Percentiles rank a stretch among this genome's conserved stretches.
Conservation (phyloP, 1,140 invertebrate species). For the Drosophila lini region DNA sequence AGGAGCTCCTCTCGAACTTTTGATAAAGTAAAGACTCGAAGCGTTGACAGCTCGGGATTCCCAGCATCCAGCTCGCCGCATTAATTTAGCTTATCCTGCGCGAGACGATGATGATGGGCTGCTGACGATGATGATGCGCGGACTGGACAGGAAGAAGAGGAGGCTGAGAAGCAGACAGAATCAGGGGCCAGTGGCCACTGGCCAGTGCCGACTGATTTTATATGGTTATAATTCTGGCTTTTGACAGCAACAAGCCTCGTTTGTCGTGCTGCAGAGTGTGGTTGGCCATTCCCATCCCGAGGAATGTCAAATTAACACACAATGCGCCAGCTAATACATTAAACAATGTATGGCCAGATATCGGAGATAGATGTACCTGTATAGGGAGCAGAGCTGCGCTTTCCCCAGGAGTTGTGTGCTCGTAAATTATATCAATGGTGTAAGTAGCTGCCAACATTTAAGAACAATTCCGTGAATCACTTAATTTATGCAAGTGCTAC, state of each 20-base stretch:
- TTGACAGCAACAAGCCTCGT: slow-evolving; percentile 79
- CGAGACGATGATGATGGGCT: slow-evolving; percentile 44
- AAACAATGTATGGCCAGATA: slow-evolving; percentile 59
- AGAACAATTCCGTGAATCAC: slow-evolving; percentile 75
- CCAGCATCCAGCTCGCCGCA: slow-evolving; percentile 63
- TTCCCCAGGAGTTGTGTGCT: slow-evolving; percentile 69
- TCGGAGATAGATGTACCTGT: slow-evolving; percentile 2
- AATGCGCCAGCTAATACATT: slow-evolving; percentile 78
- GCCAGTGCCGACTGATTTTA: slow-evolving; percentile 70
- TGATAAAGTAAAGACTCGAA: slow-evolving; percentile 66
- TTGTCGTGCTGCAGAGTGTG: slow-evolving; percentile 72
- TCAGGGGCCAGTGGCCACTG: slow-evolving; percentile 56
- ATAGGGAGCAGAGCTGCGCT: slow-evolving; percentile 14
- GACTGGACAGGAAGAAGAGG: slow-evolving; percentile 9
- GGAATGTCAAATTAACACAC: slow-evolving; percentile 81
- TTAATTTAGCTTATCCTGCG: slow-evolving; percentile 80
- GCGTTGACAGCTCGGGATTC: slow-evolving; percentile 62
- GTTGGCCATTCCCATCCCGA: slow-evolving; percentile 37
- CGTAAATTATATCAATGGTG: slow-evolving; percentile 70
- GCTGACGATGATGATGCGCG: slow-evolving; percentile 44
- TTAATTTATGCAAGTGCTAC: slow-evolving; percentile 72
- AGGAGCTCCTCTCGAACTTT: not conserved
- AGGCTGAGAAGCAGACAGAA: slow-evolving; percentile 35
- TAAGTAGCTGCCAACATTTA: slow-evolving; percentile 78
- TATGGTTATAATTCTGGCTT: slow-evolving; percentile 79